These are phyloP conservation scores for Drosophila elegans DNA, from an alignment of 1,140 invertebrate genomes.

Conservation along the genomic window DNA sequence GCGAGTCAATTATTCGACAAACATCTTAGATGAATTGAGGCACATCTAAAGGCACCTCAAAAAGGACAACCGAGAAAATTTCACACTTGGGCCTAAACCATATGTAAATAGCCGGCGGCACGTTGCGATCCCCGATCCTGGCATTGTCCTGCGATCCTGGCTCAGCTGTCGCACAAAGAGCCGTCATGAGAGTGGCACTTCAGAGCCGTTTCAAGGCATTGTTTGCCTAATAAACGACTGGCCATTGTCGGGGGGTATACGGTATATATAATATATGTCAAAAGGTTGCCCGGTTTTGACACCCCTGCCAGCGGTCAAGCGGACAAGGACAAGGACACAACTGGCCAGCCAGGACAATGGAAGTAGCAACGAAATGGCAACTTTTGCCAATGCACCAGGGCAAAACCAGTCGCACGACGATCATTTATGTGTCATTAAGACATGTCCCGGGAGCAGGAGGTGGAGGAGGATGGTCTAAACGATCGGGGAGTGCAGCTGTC, in stretches of 20 bases:
- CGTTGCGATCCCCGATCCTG: slow-evolving; percentile 13
- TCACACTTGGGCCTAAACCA: slow-evolving; percentile 56
- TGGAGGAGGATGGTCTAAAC: slow-evolving; percentile 17
- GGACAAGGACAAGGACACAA: slow-evolving; percentile 39
- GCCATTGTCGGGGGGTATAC: slow-evolving; percentile 64
- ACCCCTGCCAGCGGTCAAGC: slow-evolving; percentile 70
- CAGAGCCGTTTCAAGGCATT: slow-evolving; percentile 47
- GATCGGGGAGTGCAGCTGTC: slow-evolving; percentile 30
- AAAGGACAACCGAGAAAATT: slow-evolving; percentile 17
- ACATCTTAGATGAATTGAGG: slow-evolving; percentile 21
- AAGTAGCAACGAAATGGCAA: slow-evolving; percentile 24
- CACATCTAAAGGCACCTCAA: slow-evolving; percentile 5
- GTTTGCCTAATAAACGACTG: slow-evolving; percentile 74
- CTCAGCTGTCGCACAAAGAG: slow-evolving; percentile 66
- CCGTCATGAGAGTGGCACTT: slow-evolving; percentile 64
- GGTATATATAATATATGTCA: slow-evolving; percentile 55
- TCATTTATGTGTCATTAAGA: slow-evolving; percentile 79
- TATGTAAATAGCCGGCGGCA: slow-evolving; percentile 60
- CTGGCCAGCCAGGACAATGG: slow-evolving; percentile 22
- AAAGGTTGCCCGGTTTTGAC: slow-evolving; percentile 69
- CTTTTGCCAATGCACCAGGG: slow-evolving; percentile 50
- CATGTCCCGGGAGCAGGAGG: slow-evolving; percentile 28
- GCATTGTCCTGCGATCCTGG: slow-evolving; percentile 22
- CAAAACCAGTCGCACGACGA: slow-evolving; percentile 55
- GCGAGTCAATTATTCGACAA: slow-evolving; percentile 34